Base-by-base conservation (phyloP, 2,888 invertebrate genomes). In the Mamestra brassicae region DNA sequence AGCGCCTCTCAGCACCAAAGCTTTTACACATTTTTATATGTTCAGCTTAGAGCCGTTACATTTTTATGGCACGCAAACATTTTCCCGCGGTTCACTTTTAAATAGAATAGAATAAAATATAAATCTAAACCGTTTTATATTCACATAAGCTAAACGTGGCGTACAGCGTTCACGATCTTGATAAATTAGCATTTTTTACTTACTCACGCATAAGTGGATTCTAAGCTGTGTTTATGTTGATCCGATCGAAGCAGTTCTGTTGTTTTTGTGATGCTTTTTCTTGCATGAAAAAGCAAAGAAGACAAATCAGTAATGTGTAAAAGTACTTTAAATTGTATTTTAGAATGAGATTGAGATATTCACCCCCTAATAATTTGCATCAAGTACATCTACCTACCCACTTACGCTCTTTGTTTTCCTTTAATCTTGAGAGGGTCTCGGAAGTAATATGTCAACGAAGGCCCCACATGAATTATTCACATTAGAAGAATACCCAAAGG, bases 401-500 rank as follows among this genome's bases (percentile, higher is more conserved):
- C 83, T 86, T 87, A 82, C 80, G 81, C 80, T 82, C 84, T 88
- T 89, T 90, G 87, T 91, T 91, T 92, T 89, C 89, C 88, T 92
- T 93, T 92, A 89, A 93, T 92, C 90, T 91, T 85, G 85, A 86
- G 87, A 90, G 88, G 89, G 89, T 89, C 87, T 88, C 73, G 90
- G 86, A 93, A 92, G 91, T 90, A 92, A 92, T 92, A 92, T 91
- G 93, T 94, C 92, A 92, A 90, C 90, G 86, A 85, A 89, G 85
- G 87, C 90, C 89, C 88, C 85, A 89, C 90, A 93, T 95, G 92
- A 94, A 95, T 94, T 93, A 95, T 94, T 94, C 92, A 94, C 90
- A 88, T 87, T 86, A 80, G 80, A 87, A 88, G 89, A 89, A 90
- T 89, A 70, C 90, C 89, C 90, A 86, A 86, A 93, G 91, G 91